A percentile compares a stretch with the other conserved stretches of the same genome.
Conservation (phyloP, 2,888 invertebrate genomes). For the Leucozona laternaria region DNA sequence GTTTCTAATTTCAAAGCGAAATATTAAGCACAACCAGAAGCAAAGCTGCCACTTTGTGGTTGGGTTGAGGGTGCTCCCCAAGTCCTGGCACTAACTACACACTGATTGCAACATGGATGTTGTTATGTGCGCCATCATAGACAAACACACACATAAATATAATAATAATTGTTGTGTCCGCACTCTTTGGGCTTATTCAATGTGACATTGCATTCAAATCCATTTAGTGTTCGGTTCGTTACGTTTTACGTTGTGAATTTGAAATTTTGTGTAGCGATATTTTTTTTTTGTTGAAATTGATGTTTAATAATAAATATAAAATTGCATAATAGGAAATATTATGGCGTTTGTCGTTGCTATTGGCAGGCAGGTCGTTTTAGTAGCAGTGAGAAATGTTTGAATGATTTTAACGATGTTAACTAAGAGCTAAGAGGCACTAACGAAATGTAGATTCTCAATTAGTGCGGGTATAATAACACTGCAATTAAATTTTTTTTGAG, state of each 20-base stretch:
- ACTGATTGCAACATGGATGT: conserved; percentile 60
- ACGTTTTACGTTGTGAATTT: conserved; percentile 49
- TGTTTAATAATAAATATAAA: conserved; percentile 65
- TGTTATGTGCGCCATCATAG: conserved; percentile 11
- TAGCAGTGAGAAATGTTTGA: conserved; percentile 16
- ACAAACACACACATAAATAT: conserved; percentile 10
- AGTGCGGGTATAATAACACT: conserved; percentile 7
- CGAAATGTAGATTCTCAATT: conserved; percentile 52
- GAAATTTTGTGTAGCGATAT: conserved; percentile 32
- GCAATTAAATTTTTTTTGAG: not conserved
- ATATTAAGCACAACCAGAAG: conserved; percentile 38
- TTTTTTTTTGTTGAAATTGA: conserved; percentile 1
- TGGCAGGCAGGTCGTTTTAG: conserved; percentile 28
- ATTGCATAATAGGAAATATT: conserved; percentile 49
- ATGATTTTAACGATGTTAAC: conserved; percentile 35
- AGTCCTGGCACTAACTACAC: conserved; percentile 37
- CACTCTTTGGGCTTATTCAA: conserved; percentile 48
- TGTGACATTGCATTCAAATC: conserved; percentile 73
- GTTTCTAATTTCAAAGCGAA: conserved; percentile 69
- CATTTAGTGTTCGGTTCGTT: conserved; percentile 70
- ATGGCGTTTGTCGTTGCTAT: conserved; percentile 13
- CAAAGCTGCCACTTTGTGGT: conserved; percentile 28
- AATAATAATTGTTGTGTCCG: conserved; percentile 43
- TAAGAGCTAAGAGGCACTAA: conserved; percentile 47
- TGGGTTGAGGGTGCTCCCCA: conserved; percentile 33